These are phyloP conservation scores for Lasioglossum albipes DNA, from an alignment of 1,140 invertebrate genomes.

Conservation along the genomic window DNA sequence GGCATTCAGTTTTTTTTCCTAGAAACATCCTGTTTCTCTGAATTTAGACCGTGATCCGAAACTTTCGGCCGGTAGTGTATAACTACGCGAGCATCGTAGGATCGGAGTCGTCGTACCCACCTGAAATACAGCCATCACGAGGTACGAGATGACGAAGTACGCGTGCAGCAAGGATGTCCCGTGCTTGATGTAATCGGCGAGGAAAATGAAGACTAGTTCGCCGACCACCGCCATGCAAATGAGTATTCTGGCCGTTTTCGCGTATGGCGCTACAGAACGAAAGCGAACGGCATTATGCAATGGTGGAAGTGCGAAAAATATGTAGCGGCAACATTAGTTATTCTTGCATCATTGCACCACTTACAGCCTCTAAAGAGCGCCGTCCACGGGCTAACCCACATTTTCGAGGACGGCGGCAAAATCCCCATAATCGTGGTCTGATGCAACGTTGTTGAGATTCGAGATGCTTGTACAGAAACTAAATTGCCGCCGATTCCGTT, in stretches of 20 bases:
- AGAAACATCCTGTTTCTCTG: too few relatives aligned
- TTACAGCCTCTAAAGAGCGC: slow-evolving; percentile 91
- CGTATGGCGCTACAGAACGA: slow-evolving; percentile 82
- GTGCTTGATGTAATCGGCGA: slow-evolving; percentile 87
- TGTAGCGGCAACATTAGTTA: slow-evolving; percentile 18
- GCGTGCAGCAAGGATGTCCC: slow-evolving; percentile 81
- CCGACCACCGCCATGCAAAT: slow-evolving; percentile 93
- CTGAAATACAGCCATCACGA: slow-evolving; percentile 84
- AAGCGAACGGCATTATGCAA: slow-evolving; percentile 10
- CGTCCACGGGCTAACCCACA: slow-evolving; percentile 88
- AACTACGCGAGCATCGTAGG: neutral
- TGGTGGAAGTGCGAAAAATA: slow-evolving; percentile 7
- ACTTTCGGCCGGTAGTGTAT: too few relatives aligned
- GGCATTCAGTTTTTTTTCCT: too few relatives aligned
- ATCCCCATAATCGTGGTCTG: slow-evolving; percentile 88
- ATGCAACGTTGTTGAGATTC: slow-evolving; percentile 96
- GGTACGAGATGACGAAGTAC: slow-evolving; percentile 85
- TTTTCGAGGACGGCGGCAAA: slow-evolving; percentile 86
- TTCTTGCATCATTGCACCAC: slow-evolving; percentile 33
- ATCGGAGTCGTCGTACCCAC: slow-evolving; percentile 69
- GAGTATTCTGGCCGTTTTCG: slow-evolving; percentile 91
- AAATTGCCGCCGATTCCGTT: slow-evolving; percentile 98
- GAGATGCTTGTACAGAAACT: slow-evolving; percentile 97
- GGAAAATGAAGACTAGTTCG: slow-evolving; percentile 93
- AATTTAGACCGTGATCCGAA: too few relatives aligned